Conservation (phyloP, 2,113 vertebrate species). For the Paramormyrops kingsleyae region DNA sequence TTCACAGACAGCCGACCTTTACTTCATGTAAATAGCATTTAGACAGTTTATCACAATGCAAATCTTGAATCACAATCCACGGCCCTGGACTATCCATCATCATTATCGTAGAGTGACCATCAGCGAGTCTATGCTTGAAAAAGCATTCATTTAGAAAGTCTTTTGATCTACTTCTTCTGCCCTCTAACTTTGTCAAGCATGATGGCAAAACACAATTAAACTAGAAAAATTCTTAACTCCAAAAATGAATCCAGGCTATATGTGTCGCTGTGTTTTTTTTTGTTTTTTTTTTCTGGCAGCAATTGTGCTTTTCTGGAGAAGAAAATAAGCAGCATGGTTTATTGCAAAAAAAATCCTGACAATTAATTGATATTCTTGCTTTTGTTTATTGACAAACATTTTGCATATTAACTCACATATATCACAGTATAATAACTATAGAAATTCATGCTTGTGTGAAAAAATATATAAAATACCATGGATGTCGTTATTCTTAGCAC, state of each 20-base stretch:
- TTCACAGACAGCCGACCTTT: slow-evolving; percentile 24
- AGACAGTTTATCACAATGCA: slow-evolving; percentile 22
- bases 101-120: slow-evolving; percentile 10
- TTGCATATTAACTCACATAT: background rate
- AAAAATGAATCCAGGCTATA: background rate
- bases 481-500: background rate
- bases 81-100: slow-evolving; percentile 23
- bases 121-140: background rate
- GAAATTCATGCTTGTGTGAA: background rate
- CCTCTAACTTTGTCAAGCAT: slow-evolving; percentile 6
- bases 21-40: slow-evolving; percentile 27
- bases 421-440: background rate
- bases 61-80: slow-evolving; percentile 3
- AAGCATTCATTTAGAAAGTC: slow-evolving; percentile 21
- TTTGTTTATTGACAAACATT: background rate
- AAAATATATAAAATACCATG: background rate
- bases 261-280: background rate
- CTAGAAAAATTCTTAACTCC: background rate
- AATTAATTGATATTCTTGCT: background rate
- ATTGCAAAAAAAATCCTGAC: background rate
- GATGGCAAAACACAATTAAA: slow-evolving; percentile 3
- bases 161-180: background rate
- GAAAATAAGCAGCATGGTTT: background rate
- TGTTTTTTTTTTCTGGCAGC: background rate
- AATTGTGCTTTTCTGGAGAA: background rate